Conservation (phyloP, 2,797 vertebrate genomes). For the Lindbergichthys nudifrons region DNA sequence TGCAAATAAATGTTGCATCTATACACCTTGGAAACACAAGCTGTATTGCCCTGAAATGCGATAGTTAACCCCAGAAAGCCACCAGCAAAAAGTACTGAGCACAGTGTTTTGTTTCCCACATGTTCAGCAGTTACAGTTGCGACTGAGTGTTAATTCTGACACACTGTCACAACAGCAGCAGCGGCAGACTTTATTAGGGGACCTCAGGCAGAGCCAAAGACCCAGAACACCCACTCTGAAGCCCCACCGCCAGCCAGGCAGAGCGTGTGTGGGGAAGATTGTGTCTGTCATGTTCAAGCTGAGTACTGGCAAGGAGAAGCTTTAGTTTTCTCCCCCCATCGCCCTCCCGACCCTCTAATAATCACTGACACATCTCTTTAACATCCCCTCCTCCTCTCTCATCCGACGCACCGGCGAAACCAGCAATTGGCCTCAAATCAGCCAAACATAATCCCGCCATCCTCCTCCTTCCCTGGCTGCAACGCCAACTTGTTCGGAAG, state of each 20-base stretch:
- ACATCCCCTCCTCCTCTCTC: conserved; percentile 64
- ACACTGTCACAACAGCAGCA: conserved; percentile 55
- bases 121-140: conserved; percentile 30
- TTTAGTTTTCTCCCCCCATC: conserved; percentile 53
- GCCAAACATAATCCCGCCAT: conserved; percentile 80
- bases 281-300: conserved; percentile 77
- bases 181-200: conserved; percentile 28
- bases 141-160: conserved; percentile 59
- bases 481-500: conserved; percentile 12
- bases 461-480: conserved; percentile 58
- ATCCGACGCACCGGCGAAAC: conserved; percentile 67
- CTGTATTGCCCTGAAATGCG: background rate
- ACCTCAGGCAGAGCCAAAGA: conserved; percentile 41
- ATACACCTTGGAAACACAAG: background rate
- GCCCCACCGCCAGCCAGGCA: conserved; percentile 46
- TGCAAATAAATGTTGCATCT: background rate
- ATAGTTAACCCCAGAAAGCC: background rate
- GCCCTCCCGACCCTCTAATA: conserved; percentile 76
- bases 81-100: conserved; percentile 5
- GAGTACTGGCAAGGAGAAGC: conserved; percentile 63
- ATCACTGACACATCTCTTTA: conserved; percentile 77
- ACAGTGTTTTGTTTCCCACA: conserved; percentile 10
- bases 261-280: conserved; percentile 42
- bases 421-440: conserved; percentile 83
- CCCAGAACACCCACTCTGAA: conserved; percentile 54